phyloP scores from a whole-genome alignment of 2,797 vertebrate genomes.

The Syndactyla subalaris region DNA sequence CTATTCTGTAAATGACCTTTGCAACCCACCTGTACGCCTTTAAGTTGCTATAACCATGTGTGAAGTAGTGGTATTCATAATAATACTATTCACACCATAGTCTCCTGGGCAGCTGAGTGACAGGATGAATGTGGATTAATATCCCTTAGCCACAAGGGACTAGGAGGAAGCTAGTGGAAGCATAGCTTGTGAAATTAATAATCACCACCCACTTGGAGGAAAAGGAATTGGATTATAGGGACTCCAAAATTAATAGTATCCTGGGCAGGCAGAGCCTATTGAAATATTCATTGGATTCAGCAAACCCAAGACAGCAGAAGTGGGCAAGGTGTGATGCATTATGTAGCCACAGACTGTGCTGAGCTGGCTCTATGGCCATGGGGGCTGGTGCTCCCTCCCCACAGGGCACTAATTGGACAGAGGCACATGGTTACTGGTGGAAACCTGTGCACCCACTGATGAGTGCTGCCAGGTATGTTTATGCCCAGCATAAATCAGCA shows the following conservation, averaged over 20 bases:
- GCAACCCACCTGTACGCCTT: background rate
- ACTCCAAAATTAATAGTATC: conserved; percentile 65
- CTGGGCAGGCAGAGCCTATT: conserved; percentile 26
- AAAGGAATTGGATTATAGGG: conserved; percentile 64
- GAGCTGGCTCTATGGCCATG: background rate
- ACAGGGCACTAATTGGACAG: background rate
- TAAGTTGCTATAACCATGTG: background rate
- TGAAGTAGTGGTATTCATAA: conserved; percentile 46
- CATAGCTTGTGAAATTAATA: conserved; percentile 67
- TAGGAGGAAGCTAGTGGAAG: conserved; percentile 51
- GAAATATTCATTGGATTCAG: conserved; percentile 61
- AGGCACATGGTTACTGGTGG: background rate
- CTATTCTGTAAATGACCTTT: conserved; percentile 1
- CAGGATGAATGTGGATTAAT: conserved; percentile 69
- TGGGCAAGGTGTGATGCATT: background rate
- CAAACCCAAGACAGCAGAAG: background rate
- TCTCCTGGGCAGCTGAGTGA: conserved; percentile 68
- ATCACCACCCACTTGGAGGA: conserved; percentile 66
- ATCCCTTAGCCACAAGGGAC: conserved; percentile 61
- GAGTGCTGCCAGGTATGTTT: background rate
- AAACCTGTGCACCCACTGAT: fast-evolving
- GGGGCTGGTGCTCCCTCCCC: background rate
- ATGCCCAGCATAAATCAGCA: background rate
- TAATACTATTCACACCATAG: conserved; percentile 44
- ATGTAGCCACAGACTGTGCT: background rate